These are phyloP conservation scores for Drosophila ambigua DNA, from an alignment of 1,140 invertebrate species.

Conservation along the genomic window DNA sequence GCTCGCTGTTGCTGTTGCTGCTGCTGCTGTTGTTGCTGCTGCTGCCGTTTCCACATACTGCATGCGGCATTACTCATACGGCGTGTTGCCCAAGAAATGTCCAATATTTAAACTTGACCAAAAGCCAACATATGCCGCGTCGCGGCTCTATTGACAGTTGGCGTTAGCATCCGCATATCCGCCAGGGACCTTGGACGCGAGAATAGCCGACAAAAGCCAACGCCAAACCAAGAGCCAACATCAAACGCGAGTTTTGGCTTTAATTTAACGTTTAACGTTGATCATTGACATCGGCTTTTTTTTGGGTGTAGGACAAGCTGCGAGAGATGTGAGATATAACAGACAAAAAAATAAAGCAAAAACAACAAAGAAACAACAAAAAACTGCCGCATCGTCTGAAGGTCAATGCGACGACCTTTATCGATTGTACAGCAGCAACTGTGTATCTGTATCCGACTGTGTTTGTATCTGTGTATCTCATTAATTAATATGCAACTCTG, in stretches of 20 bases:
- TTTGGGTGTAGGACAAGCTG: constrained; percentile 1
- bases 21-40: background rate
- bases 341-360: no score
- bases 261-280: background rate
- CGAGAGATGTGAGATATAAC: no score
- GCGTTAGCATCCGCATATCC: constrained; percentile 39
- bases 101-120: constrained; percentile 67
- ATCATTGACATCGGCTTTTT: background rate
- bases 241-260: constrained; percentile 11
- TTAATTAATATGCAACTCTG: constrained; percentile 34
- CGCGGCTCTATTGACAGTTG: constrained; percentile 39
- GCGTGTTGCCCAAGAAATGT: constrained; percentile 58
- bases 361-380: background rate
- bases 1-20: constrained; percentile 23
- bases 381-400: constrained; percentile 12
- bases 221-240: constrained; percentile 21
- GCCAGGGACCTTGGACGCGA: constrained; percentile 28
- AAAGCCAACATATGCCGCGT: constrained; percentile 17
- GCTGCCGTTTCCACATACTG: constrained; percentile 29
- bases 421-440: background rate
- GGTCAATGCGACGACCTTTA: constrained; percentile 33
- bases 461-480: constrained; percentile 9
- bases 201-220: constrained; percentile 31
- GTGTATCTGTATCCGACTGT: background rate
- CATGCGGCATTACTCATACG: constrained; percentile 62